phyloP scores from a whole-genome alignment of 2,888 invertebrate species.

The Acleris holmiana region DNA sequence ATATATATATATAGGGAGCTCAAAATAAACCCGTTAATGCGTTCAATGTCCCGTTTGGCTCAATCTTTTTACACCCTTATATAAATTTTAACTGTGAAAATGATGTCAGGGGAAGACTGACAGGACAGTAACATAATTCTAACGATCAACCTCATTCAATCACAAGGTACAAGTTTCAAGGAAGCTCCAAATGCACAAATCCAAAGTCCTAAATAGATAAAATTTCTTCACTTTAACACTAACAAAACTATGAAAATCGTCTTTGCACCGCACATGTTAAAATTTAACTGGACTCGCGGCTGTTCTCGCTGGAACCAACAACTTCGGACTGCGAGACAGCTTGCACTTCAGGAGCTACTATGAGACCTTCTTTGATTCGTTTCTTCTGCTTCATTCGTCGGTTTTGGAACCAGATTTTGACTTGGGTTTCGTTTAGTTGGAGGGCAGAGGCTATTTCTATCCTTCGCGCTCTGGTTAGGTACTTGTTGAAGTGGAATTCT shows the following conservation, averaged over 20 bases:
- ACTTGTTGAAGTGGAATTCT: constrained; percentile 99
- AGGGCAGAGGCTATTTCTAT: constrained; percentile 99
- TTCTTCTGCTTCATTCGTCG: constrained; percentile 99
- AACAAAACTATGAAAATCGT: constrained; percentile 28
- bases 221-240: constrained; percentile 32
- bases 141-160: constrained; percentile 13
- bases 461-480: constrained; percentile 97
- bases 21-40: too few species aligned
- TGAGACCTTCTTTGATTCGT: constrained; percentile 96
- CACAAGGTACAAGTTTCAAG: constrained; percentile 19
- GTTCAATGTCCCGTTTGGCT: too few species aligned
- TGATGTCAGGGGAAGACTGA: too few species aligned
- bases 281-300: constrained; percentile 87
- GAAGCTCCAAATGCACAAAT: constrained; percentile 34
- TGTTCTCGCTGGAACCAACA: constrained; percentile 87
- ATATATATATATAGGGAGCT: too few species aligned
- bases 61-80: too few species aligned
- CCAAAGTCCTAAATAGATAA: constrained; percentile 32
- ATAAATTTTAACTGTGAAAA: too few species aligned
- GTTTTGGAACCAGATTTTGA: constrained; percentile 99
- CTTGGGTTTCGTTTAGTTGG: constrained; percentile 98
- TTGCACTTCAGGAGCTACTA: constrained; percentile 82
- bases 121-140: too few species aligned
- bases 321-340: constrained; percentile 67
- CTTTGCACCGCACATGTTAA: constrained; percentile 3